These are phyloP conservation scores for Antedon mediterranea DNA, from an alignment of 53 echinoderm and acorn worm species.

Conservation along the genomic window DNA sequence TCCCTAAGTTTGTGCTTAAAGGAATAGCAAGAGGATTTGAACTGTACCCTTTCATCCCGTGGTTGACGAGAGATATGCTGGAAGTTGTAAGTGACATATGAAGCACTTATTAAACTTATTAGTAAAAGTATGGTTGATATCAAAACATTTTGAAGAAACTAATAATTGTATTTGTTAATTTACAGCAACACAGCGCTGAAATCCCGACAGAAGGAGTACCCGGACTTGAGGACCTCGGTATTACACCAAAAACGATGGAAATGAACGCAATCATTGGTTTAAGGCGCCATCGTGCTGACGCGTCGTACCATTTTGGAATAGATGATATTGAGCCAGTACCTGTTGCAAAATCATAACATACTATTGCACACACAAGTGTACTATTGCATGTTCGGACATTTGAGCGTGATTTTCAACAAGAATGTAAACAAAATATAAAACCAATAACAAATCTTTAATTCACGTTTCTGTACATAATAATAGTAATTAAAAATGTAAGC, in stretches of 20 bases:
- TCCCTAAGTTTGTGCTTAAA: constrained; percentile 47
- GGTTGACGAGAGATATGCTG: constrained; percentile 59
- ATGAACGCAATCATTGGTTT: constrained; percentile 58
- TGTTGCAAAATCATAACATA: neutral
- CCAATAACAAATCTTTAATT: neutral
- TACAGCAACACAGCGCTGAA: constrained; percentile 71
- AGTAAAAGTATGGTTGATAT: too few relatives aligned
- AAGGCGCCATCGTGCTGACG: constrained; percentile 57
- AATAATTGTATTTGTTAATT: neutral
- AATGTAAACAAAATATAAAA: neutral
- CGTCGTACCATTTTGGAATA: constrained; percentile 67
- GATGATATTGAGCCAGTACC: constrained; percentile 74
- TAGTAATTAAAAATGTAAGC: neutral
- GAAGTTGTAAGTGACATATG: constrained; percentile 78
- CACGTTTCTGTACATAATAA: neutral
- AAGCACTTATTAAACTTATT: too few relatives aligned
- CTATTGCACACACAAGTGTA: too few relatives aligned
- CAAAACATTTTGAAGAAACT: neutral
- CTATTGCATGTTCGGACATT: too few relatives aligned
- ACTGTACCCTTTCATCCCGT: constrained; percentile 47
- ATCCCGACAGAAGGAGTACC: constrained; percentile 27
- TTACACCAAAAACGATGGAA: constrained; percentile 47
- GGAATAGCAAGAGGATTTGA: constrained; percentile 42
- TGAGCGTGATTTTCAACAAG: too few relatives aligned
- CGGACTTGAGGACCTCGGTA: constrained; percentile 60